Conservation (phyloP, 2,888 invertebrate species). For the Hyposoter didymator region DNA sequence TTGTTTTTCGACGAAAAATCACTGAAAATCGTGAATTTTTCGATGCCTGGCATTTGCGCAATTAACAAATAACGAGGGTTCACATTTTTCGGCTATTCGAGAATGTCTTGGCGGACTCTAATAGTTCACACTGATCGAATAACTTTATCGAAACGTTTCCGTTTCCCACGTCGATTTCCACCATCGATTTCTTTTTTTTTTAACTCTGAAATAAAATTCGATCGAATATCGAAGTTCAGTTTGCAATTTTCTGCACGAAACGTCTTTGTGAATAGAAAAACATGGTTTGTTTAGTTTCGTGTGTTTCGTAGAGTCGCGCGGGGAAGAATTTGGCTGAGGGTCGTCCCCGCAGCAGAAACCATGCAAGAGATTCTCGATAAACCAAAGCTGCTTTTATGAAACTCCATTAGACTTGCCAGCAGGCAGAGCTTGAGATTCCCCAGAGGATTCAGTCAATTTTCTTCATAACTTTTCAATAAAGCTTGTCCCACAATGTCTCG, state of each 20-base stretch:
- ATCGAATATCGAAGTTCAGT: too few relatives aligned
- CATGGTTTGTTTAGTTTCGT: slow-evolving; percentile 6
- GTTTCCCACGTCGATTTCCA: too few relatives aligned
- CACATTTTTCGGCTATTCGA: too few relatives aligned
- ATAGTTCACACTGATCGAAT: too few relatives aligned
- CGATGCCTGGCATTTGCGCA: too few relatives aligned
- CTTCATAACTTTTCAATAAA: slow-evolving; percentile 51
- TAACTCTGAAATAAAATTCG: too few relatives aligned
- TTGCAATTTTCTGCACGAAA: neutral
- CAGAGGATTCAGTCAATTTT: slow-evolving; percentile 33
- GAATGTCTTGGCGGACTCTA: too few relatives aligned
- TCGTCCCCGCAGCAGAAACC: neutral
- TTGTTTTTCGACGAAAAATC: too few relatives aligned
- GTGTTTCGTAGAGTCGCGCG: slow-evolving; percentile 52
- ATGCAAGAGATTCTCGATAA: neutral
- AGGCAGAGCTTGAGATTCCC: slow-evolving; percentile 5
- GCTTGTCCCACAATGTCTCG: neutral
- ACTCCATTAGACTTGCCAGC: neutral
- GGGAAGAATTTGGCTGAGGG: neutral
- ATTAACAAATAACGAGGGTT: too few relatives aligned
- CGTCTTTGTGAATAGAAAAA: neutral
- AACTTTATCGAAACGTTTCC: too few relatives aligned
- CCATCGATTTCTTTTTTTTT: too few relatives aligned
- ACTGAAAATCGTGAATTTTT: too few relatives aligned
- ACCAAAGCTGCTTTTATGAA: neutral